These are phyloP conservation scores for Neogale vison DNA, from an alignment of 2,113 vertebrate species.

Conservation along the genomic window DNA sequence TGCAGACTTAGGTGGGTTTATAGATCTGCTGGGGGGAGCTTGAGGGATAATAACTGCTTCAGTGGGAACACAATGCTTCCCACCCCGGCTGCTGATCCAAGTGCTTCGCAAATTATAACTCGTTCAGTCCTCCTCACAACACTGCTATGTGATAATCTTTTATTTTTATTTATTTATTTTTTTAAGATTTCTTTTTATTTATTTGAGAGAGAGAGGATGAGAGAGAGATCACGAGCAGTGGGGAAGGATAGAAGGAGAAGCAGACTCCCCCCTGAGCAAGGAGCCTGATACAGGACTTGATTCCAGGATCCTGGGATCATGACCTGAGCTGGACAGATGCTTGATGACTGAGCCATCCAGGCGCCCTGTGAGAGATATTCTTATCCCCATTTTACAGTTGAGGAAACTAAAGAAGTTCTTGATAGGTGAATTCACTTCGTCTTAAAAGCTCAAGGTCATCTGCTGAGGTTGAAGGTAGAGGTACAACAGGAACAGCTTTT, in stretches of 20 bases:
- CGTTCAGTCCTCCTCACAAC: background rate
- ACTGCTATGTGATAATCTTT: background rate
- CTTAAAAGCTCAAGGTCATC: background rate
- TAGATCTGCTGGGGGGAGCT: background rate
- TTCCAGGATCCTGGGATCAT: too few relatives aligned
- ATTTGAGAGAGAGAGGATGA: too few relatives aligned
- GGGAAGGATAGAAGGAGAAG: too few relatives aligned
- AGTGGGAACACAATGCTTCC: background rate
- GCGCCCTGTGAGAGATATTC: too few relatives aligned
- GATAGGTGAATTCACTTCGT: background rate
- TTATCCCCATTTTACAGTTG: background rate
- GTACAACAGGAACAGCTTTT: background rate
- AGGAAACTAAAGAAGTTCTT: background rate
- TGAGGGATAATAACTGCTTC: background rate
- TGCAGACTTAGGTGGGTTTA: background rate
- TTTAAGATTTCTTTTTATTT: background rate
- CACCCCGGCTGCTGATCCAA: background rate
- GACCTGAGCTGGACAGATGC: too few relatives aligned
- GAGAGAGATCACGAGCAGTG: too few relatives aligned
- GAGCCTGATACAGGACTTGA: too few relatives aligned
- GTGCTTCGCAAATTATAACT: background rate
- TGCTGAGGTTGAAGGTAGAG: background rate
- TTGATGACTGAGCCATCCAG: too few relatives aligned
- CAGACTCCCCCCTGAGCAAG: too few relatives aligned
- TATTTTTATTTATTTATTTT: background rate